Base-by-base conservation (phyloP, 2,888 invertebrate genomes). In the Autographa pulchrina region DNA sequence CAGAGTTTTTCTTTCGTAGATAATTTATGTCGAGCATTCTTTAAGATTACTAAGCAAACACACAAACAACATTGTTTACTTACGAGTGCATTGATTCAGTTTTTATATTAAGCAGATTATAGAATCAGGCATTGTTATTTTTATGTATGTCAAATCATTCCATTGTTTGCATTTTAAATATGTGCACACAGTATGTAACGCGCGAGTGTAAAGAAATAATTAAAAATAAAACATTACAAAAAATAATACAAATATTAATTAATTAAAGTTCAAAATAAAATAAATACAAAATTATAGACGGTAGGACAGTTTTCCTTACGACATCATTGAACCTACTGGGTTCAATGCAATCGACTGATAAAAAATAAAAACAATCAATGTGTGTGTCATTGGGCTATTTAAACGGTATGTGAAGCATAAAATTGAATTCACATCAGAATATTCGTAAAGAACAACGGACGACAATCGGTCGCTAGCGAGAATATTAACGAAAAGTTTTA, bases 361-460 rank as follows among this genome's bases (percentile, higher is more conserved):
- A 74, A 68, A 72, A 80, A 77, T 62, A 72, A 72, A 75, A 79
- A 69, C 72, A 79, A 72, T 70, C 68, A 66, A 52, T 61, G 68
- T 60, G 65, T 59, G 58, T 65, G 66, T 80, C 74, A 70, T 82
- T 72, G 68, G 74, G 64, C 74, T 75, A 74, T 78, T 77, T 75
- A 72, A 78, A 74, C 52, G 70, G 74, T 70, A 75, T 74, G 67
- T 69, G 78, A 70, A 65, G 62, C 52, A 72, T 75, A 70, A 67
- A 52, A 43, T 77, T 74, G 35, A 70, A 80, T 72, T 78, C 77
- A 68, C 72, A 75, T 72, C 62, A 66, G 56, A 74, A 70, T 68
- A 67, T 43, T 72, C 76, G 72, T 77, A 73, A 72, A 68, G 66
- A 62, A 20, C 62, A 41, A 59, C 70, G 63, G 63, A 62, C 68